Evolutionary conservation across 1,140 invertebrate genomes (phyloP).

Genomic region (Diorhabda carinulata): DNA sequence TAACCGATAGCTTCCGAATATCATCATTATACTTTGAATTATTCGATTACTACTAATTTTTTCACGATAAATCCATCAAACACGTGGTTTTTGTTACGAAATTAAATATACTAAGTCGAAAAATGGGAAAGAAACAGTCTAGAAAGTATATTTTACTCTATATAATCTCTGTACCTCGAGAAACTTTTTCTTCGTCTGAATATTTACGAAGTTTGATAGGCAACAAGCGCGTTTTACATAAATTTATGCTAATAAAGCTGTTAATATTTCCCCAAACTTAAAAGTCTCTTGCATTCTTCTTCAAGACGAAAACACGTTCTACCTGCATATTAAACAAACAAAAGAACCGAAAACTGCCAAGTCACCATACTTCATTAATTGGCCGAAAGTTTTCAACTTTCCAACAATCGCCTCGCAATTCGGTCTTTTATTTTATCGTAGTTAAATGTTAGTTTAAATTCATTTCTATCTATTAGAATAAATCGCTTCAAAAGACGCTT

Average conservation of each 20-base stretch:
- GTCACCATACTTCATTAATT: constrained; percentile 12
- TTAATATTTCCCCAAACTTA: constrained; percentile 2
- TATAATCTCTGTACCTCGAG: neutral
- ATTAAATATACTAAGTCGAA: no score
- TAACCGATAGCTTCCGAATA: no score
- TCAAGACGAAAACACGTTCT: constrained; percentile 3
- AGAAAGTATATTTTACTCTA: neutral
- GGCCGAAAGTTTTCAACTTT: constrained; percentile 9
- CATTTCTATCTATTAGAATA: no score
- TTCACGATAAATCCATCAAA: no score
- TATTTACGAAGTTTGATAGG: neutral
- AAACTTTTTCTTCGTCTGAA: neutral
- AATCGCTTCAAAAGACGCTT: no score
- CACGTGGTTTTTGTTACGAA: no score
- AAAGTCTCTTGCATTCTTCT: constrained; percentile 10
- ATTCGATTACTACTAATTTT: no score
- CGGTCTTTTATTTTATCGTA: neutral
- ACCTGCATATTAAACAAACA: constrained; percentile 12
- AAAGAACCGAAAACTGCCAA: constrained; percentile 5
- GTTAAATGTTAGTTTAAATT: neutral
- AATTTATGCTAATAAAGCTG: constrained; percentile 3
- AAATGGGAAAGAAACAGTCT: neutral
- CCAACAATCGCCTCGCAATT: neutral
- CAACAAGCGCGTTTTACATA: neutral
- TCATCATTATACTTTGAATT: no score